These are phyloP conservation scores for Aethina tumida DNA, from an alignment of 1,140 invertebrate species.

Conservation along the genomic window DNA sequence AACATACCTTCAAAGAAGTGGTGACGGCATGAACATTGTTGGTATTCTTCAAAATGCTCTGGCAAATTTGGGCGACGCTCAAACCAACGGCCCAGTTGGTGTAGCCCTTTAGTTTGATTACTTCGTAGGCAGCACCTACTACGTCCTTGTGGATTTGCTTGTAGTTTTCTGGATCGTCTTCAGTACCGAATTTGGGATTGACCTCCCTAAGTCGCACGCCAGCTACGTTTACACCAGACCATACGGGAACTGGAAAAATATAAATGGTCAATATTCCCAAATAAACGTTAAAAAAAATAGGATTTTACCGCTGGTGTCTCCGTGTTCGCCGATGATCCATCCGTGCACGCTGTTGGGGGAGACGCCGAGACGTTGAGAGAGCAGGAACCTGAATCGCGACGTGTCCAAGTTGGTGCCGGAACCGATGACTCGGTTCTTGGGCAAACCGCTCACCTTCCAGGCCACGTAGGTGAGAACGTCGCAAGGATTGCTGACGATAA, in stretches of 20 bases:
- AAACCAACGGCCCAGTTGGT: constrained; percentile 86
- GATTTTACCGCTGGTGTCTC: constrained; percentile 60
- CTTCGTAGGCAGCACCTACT: constrained; percentile 75
- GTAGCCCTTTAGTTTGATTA: constrained; percentile 84
- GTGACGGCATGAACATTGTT: constrained; percentile 73
- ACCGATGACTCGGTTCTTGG: constrained; percentile 76
- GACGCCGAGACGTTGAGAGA: constrained; percentile 70
- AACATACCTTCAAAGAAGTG: constrained; percentile 64
- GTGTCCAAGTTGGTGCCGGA: constrained; percentile 88
- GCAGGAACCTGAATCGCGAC: constrained; percentile 77
- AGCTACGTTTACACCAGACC: constrained; percentile 87
- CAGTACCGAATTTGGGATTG: constrained; percentile 60
- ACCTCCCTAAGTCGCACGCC: constrained; percentile 73
- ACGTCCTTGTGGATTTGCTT: constrained; percentile 66
- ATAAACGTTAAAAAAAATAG: constrained; percentile 8
- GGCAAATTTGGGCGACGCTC: constrained; percentile 63
- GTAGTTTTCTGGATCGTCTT: constrained; percentile 70
- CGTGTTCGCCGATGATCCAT: constrained; percentile 83
- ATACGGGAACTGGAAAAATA: constrained; percentile 66
- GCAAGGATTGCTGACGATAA: constrained; percentile 86
- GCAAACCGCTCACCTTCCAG: constrained; percentile 84
- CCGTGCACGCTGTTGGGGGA: constrained; percentile 77
- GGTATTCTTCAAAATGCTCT: constrained; percentile 65
- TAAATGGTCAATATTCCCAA: background rate
- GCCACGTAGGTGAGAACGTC: constrained; percentile 88